Percentiles rank a stretch among this genome's conserved stretches.
These are phyloP conservation scores for Triplophysa siluroides DNA, from an alignment of 2,113 vertebrate genomes.

Conservation along the genomic window DNA sequence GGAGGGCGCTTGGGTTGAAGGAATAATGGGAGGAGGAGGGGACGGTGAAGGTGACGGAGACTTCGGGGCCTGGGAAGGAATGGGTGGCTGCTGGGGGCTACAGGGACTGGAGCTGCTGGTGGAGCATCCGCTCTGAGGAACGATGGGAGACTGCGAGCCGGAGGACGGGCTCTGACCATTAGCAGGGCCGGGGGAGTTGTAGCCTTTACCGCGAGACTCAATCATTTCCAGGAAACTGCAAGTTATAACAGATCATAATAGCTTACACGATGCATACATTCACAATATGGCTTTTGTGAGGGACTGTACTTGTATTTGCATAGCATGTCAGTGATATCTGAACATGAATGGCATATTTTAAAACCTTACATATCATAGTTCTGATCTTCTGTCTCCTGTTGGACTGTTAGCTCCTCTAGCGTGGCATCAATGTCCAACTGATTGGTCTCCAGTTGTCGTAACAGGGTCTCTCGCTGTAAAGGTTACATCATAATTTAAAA, in stretches of 20 bases:
- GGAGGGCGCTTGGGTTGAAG: constrained; percentile 37
- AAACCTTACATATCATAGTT: constrained; percentile 90
- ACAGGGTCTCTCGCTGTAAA: constrained; percentile 88
- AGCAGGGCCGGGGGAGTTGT: constrained; percentile 73
- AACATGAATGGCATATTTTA: background rate
- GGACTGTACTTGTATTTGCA: background rate
- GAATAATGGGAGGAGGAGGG: background rate
- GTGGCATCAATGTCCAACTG: constrained; percentile 97
- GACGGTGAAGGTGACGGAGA: constrained; percentile 62
- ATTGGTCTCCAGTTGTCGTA: constrained; percentile 97
- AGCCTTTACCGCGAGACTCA: constrained; percentile 84
- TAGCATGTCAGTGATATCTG: constrained; percentile 1
- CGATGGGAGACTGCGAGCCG: constrained; percentile 89
- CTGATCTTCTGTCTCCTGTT: constrained; percentile 97
- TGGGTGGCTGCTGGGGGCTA: constrained; percentile 77
- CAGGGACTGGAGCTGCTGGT: constrained; percentile 89
- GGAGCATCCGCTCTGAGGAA: constrained; percentile 79
- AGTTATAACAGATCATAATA: background rate
- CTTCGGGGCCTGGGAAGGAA: constrained; percentile 58
- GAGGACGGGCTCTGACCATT: constrained; percentile 92
- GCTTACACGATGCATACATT: background rate
- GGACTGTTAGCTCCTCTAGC: constrained; percentile 91
- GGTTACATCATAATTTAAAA: background rate
- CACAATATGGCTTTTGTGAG: background rate
- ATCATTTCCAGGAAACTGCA: constrained; percentile 92